Base-by-base conservation (phyloP, 2,113 vertebrate species). In the Clarias gariepinus region DNA sequence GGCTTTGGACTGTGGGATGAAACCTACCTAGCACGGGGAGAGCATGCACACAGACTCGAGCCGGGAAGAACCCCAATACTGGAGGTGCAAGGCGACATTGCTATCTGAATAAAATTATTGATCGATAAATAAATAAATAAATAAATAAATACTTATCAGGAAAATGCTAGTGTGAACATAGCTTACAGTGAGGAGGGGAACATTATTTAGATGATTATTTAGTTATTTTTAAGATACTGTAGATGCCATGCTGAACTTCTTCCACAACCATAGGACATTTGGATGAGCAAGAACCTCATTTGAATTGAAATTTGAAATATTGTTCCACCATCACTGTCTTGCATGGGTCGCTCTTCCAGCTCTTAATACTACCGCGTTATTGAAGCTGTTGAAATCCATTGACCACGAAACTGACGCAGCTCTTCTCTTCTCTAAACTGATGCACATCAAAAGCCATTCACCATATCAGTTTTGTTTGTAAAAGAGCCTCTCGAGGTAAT, bases 401-500 rank as follows among this genome's bases (percentile, higher is more conserved):
- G 7, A 76, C 11, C 11, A 15, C 55, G 76, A 78, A 57, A 18
- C 52, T 28, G 25, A 77, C 5, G 47, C 74, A 55, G 53, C 21
- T 78, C 7, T 8, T 76, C 33, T n/a, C 47, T 16, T 57, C 15
- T 78, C 13, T n/a, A 79, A 58, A 58, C 30, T 30, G n/a, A 79
- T 79, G 76, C 53, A 30, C 76, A 78, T 57, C 74, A 78, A 53
- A 55, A 77, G 74, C 74, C 47, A 28, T 77, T 77, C 15, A 36
- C 30, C 30, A 36, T 81, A 36, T 61, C 57, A 61, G 57, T 81
- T 81, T 61, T 83, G 41, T 83, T 52, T 83, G 81, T 68, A 68
- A 83, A 83, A 55, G 25, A 66, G 63, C 9, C 41, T 30, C 61
- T 3, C 30, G 47, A 55, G 47, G 61, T 83, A 68, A 83, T 68